Evolutionary conservation across 2,797 vertebrate species (phyloP).

Genomic region (Sparus aurata): DNA sequence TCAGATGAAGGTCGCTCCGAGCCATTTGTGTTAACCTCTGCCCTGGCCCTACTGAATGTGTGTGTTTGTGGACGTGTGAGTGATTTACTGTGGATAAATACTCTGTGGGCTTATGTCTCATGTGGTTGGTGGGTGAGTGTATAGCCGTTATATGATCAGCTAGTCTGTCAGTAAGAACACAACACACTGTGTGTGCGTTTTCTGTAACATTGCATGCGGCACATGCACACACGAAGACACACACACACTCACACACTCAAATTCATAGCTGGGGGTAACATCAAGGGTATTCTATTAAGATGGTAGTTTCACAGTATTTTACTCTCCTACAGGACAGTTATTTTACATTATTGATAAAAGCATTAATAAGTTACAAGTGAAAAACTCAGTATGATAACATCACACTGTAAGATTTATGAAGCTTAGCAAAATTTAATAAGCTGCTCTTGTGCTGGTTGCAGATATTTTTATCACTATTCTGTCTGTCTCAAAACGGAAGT

Average conservation of each 20-base stretch:
- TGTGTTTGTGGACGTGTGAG: conserved; percentile 30
- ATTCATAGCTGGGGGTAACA: conserved; percentile 17
- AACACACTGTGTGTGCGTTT: background rate
- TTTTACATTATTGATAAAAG: conserved; percentile 41
- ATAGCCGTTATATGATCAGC: conserved; percentile 20
- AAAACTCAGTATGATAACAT: conserved; percentile 4
- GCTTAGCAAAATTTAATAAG: conserved; percentile 32
- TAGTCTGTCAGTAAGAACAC: conserved; percentile 18
- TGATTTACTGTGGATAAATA: conserved; percentile 14
- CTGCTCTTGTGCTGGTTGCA: conserved; percentile 18
- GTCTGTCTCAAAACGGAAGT: background rate
- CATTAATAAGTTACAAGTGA: conserved; percentile 19
- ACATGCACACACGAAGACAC: conserved; percentile 4
- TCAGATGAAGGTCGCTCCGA: conserved; percentile 61
- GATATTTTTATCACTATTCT: conserved; percentile 2
- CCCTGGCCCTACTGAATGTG: conserved; percentile 38
- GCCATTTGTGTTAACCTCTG: conserved; percentile 68
- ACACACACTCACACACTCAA: background rate
- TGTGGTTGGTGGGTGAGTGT: conserved; percentile 35
- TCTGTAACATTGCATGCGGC: background rate
- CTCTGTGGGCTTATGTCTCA: conserved; percentile 35
- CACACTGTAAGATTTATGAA: conserved; percentile 25
- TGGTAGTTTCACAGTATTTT: conserved; percentile 23
- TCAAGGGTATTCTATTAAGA: conserved; percentile 22
- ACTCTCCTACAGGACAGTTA: background rate